Evolutionary conservation across 2,888 invertebrate species (phyloP).

Genomic region (Heliconius hortense): DNA sequence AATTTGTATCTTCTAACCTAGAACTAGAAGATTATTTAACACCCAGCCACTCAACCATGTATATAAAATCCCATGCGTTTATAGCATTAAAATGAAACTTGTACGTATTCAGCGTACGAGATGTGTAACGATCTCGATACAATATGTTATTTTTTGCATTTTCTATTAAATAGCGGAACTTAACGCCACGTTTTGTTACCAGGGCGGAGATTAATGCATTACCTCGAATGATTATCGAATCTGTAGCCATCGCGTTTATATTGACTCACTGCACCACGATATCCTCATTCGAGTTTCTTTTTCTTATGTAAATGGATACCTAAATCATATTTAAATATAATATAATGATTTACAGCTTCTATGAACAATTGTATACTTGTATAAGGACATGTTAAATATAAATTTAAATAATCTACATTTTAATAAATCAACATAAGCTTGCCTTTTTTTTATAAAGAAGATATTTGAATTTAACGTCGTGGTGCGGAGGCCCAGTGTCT

Average conservation of each 20-base stretch:
- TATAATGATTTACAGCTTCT: not conserved
- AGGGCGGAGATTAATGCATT: not conserved
- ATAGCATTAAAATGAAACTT: conserved; percentile 27
- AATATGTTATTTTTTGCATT: not conserved
- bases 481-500: not conserved
- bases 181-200: not conserved
- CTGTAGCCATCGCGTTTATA: not conserved
- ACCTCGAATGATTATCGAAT: not conserved
- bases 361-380: not conserved
- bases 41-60: not conserved
- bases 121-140: conserved; percentile 10
- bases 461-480: too few species aligned
- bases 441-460: not conserved
- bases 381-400: not conserved
- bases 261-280: not conserved
- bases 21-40: conserved; percentile 4
- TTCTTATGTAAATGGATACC: not conserved
- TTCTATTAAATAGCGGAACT: not conserved
- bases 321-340: not conserved
- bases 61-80: conserved; percentile 24
- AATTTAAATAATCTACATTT: too few species aligned
- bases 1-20: not conserved
- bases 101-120: conserved; percentile 22
- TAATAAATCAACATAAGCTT: too few species aligned
- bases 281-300: not conserved